Conservation (phyloP, 1,140 invertebrate species). For the Dinoponera quadriceps region DNA sequence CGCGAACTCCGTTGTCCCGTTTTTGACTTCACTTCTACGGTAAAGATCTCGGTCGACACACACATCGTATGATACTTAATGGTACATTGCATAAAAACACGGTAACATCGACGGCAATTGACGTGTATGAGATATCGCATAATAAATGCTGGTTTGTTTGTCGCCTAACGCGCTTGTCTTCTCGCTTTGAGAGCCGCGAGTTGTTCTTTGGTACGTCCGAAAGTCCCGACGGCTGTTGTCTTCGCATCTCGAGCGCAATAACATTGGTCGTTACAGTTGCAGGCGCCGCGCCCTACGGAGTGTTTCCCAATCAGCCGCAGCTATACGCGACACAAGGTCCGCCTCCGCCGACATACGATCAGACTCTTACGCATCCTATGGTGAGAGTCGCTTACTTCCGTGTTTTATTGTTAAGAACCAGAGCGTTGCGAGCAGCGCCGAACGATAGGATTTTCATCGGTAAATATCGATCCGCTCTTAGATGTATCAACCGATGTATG, state of each 20-base stretch:
- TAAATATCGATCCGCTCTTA: slow-evolving; percentile 76
- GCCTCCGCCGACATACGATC: slow-evolving; percentile 88
- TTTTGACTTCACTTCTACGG: no score
- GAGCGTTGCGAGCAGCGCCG: neutral
- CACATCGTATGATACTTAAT: no score
- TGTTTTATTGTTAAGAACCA: neutral
- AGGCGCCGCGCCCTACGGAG: slow-evolving; percentile 88
- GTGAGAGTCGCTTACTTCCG: slow-evolving; percentile 78
- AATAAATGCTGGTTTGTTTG: no score
- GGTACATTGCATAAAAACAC: no score
- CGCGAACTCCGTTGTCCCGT: no score
- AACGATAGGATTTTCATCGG: neutral
- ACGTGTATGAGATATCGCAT: no score
- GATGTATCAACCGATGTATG: slow-evolving; percentile 92
- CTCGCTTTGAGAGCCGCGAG: no score
- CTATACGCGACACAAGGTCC: slow-evolving; percentile 86
- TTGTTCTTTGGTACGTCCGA: no score
- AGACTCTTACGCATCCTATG: slow-evolving; percentile 88
- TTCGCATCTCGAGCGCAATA: slow-evolving; percentile 3
- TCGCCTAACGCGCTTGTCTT: no score
- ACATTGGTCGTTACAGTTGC: slow-evolving; percentile 83
- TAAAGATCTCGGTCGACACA: no score
- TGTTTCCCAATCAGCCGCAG: slow-evolving; percentile 87
- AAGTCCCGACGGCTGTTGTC: no score
- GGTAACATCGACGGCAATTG: no score